phyloP scores from a whole-genome alignment of 37 sponge, comb jelly and placozoan species.

The Chondrilla cf. caribensis region DNA sequence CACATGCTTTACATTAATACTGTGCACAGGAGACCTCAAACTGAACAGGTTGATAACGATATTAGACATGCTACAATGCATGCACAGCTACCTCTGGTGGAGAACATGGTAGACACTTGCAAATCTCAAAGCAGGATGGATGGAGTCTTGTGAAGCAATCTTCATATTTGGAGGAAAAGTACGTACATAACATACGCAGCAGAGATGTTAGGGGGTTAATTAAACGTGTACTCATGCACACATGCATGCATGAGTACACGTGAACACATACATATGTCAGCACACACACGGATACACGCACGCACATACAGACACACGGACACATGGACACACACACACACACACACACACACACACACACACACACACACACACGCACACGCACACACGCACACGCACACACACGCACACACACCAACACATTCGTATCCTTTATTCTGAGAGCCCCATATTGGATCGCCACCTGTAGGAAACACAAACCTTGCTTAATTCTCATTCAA shows the following conservation, averaged over 20 bases:
- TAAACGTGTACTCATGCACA: too few relatives aligned
- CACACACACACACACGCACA: too few relatives aligned
- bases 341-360: too few relatives aligned
- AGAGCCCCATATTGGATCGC: conserved; percentile 63
- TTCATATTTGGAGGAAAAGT: too few relatives aligned
- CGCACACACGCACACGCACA: conserved; percentile 8
- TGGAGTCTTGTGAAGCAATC: conserved; percentile 5
- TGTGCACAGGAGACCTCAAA: too few relatives aligned
- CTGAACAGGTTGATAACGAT: too few relatives aligned
- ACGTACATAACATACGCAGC: too few relatives aligned
- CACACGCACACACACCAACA: conserved; percentile 24
- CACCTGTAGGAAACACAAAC: conserved; percentile 44
- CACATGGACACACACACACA: conserved; percentile 26
- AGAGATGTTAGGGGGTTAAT: too few relatives aligned
- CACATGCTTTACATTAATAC: too few relatives aligned
- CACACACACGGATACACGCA: neutral
- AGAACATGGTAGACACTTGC: neutral
- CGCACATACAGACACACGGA: neutral
- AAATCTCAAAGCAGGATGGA: neutral
- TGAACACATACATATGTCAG: neutral
- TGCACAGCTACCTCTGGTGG: conserved; percentile 3
- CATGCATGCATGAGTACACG: too few relatives aligned
- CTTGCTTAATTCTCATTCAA: neutral
- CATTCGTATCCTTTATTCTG: conserved; percentile 39
- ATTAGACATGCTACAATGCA: neutral